A percentile compares a stretch with the other conserved stretches of the same genome.
Evolutionary conservation across 2,888 invertebrate species (phyloP).

Genomic region (Leptothorax acervorum): DNA sequence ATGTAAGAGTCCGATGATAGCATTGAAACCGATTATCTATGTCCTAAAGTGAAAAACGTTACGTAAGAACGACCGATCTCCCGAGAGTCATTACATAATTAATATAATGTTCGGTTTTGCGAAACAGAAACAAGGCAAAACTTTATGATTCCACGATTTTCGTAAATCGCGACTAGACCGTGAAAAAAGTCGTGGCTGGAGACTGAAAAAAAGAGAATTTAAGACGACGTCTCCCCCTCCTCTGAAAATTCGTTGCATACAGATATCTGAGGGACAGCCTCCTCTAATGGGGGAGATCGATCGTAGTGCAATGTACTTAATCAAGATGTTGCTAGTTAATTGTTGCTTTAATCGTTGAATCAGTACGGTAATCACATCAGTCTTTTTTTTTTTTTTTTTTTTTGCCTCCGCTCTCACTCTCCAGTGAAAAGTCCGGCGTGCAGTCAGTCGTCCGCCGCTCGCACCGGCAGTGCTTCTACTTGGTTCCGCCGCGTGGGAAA

Average conservation of each 20-base stretch:
- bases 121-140: slow-evolving; percentile 18
- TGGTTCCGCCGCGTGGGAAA: slow-evolving; percentile 8
- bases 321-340: neutral
- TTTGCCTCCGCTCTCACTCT: slow-evolving; percentile 9
- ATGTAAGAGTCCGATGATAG: neutral
- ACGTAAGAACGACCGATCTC: slow-evolving; percentile 17
- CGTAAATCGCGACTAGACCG: neutral
- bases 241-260: neutral
- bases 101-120: slow-evolving; percentile 29
- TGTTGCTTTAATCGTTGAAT: neutral
- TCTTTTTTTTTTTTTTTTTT: neutral
- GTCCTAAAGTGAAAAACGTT: slow-evolving; percentile 42
- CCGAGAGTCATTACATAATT: slow-evolving; percentile 21
- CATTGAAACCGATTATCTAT: neutral
- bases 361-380: neutral
- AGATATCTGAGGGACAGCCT: neutral
- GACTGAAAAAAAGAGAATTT: neutral
- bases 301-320: neutral
- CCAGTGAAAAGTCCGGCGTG: slow-evolving; percentile 30
- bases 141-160: slow-evolving; percentile 46
- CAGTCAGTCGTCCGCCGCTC: neutral
- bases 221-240: no score
- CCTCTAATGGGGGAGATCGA: neutral
- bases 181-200: neutral
- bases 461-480: slow-evolving; percentile 3